Evolutionary conservation across 1,140 invertebrate species (phyloP).

Genomic region (Heterodera carotae): DNA sequence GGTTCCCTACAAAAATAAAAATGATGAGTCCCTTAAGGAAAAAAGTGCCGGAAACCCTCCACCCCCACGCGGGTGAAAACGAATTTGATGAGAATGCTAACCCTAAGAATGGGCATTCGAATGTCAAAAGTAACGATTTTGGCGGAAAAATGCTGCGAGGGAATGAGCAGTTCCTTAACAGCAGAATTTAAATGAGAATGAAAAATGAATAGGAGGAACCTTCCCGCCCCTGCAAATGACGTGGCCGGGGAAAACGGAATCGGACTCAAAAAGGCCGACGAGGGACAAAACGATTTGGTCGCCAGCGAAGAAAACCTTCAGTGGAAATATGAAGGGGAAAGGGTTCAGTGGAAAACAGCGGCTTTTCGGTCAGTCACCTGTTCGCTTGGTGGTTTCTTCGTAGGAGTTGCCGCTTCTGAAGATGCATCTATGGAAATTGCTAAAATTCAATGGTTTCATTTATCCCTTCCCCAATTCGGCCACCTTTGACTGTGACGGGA

Average conservation of each 20-base stretch:
- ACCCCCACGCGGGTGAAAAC: neutral
- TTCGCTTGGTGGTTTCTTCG: neutral
- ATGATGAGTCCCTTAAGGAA: too few species aligned
- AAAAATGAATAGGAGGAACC: slow-evolving; percentile 26
- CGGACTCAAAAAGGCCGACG: slow-evolving; percentile 74
- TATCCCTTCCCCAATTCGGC: neutral
- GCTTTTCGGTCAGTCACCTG: neutral
- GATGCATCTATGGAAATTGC: slow-evolving; percentile 31
- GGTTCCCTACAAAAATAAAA: slow-evolving; percentile 65
- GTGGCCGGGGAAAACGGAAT: slow-evolving; percentile 78
- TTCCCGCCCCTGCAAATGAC: slow-evolving; percentile 59
- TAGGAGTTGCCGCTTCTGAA: slow-evolving; percentile 67
- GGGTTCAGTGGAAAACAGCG: too few species aligned
- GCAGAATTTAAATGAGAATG: slow-evolving; percentile 14
- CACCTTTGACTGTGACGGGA: slow-evolving; percentile 76
- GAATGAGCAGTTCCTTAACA: slow-evolving; percentile 45
- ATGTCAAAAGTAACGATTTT: slow-evolving; percentile 73
- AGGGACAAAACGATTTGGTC: slow-evolving; percentile 84
- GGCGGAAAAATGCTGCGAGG: slow-evolving; percentile 36
- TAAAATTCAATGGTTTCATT: slow-evolving; percentile 34
- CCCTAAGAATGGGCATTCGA: slow-evolving; percentile 77
- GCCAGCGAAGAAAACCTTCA: slow-evolving; percentile 81
- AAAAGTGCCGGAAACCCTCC: too few species aligned
- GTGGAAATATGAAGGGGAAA: too few species aligned
- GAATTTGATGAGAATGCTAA: neutral